Evolutionary conservation across 2,113 vertebrate species (phyloP), one percentile per base, ranked within the genome.

Genomic region (Hippocampus guttulatus): DNA sequence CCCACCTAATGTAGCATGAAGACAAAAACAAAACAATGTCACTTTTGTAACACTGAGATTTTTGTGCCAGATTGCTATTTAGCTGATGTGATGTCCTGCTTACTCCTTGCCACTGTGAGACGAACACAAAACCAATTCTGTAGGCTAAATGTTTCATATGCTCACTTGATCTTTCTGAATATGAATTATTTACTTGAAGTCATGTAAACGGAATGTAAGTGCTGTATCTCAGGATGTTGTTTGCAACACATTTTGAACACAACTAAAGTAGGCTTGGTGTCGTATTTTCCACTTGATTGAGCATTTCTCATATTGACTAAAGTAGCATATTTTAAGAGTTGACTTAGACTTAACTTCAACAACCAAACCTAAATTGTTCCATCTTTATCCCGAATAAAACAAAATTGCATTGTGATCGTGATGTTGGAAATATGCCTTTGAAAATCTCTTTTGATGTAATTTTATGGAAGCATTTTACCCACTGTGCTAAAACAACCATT

Each of bases 381-480:
- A n/a, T 63, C 33, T 21, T 20, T 40, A 10, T 40, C 18, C 20
- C 20, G 11, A 21, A 57, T 25, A 3, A 7, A 51, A 51, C 6
- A 6, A 7, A 20, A 20, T 51, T 51, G 4, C 49, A 51, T 21
- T 51, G 49, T 20, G 49, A 21, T 5, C 8, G 18, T 21, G 18
- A 51, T 51, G 47, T 20, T 5, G 11, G 12, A 87, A 86, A 83
- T 79, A 52, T 66, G 25, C 14, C 27, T 61, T 25, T 33, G 27
- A 27, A 51, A 51, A 58, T 55, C 21, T 5, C 27, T 58, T 58
- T 12, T 18, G 40, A 78, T 38, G 12, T 70, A 69, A 67, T 83
- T 83, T 84, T 60, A 77, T 64, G 74, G 85, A 60, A 80, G 79
- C 77, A 71, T 25, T 55, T 55, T 75, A 71, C 66, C 23, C 1